Evolutionary conservation across 2,888 invertebrate genomes (phyloP), one percentile per base, ranked within the genome.

Genomic region (Tinea trinotella): DNA sequence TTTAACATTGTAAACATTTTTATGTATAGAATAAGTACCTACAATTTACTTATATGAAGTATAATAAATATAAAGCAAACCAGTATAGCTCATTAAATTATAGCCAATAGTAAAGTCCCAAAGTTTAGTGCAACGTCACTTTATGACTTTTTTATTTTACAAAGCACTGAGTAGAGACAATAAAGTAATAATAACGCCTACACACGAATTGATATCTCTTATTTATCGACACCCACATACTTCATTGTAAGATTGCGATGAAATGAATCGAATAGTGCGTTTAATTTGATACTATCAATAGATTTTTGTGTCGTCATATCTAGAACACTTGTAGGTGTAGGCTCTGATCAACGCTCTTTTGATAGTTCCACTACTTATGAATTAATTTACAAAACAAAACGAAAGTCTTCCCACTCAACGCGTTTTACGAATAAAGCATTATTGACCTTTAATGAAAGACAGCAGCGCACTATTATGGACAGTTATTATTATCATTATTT

Each of bases 211-310:
- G 61, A 58, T 66, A 70, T 67, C 69, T 66, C 44, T 46, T 64
- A 74, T 71, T 67, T 66, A 70, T 72, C 65, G 67, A 74, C 79
- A 73, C 80, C 79, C 75, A 79, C 81, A n/a, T 15, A 7, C 12
- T 10, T 24, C 24, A 50, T 50, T 50, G 50, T 50, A 24, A 24
- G 22, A 50, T 50, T 22, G 50, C 50, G 22, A 24, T 12, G 50
- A 24, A 50, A 50, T 24, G 50, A 50, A 50, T 24, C 22, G 50
- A 46, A 17, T 46, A 50, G 50, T 50, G 10, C 18, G 15, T 9
- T 13, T 50, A 15, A 50, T 24, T 12, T 24, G 50, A 50, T 50
- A 24, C 22, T 12, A 24, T 50, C 50, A 50, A 24, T 50, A 12
- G 24, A 18, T 50, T 50, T n/a, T 50, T 24, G 50, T 24, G 24